Evolutionary conservation across 1,140 invertebrate species (phyloP).

Genomic region (Daktulosphaira vitifoliae): DNA sequence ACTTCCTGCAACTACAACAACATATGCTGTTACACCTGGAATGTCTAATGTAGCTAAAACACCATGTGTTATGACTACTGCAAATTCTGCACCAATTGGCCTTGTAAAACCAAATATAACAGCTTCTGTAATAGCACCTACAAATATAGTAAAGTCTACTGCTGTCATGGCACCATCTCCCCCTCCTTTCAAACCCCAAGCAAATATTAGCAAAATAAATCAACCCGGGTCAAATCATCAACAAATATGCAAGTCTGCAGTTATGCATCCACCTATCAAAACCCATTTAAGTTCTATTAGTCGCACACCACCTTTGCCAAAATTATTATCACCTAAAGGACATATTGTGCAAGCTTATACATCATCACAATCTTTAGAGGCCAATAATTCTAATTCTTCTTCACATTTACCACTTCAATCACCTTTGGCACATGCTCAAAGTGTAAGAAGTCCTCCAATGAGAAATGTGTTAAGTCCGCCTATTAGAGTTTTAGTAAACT

Average conservation of each 20-base stretch:
- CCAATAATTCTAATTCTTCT: neutral
- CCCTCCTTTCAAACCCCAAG: conserved; percentile 12
- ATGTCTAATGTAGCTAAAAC: conserved; percentile 28
- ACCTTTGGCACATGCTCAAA: neutral
- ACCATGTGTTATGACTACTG: conserved; percentile 18
- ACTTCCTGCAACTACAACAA: conserved; percentile 21
- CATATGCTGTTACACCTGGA: conserved; percentile 20
- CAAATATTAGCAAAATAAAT: neutral
- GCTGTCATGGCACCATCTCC: conserved; percentile 19
- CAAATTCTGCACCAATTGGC: conserved; percentile 16
- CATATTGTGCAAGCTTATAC: conserved; percentile 26
- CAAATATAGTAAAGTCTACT: conserved; percentile 25
- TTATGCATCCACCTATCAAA: conserved; percentile 21
- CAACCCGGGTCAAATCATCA: neutral
- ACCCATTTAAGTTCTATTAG: conserved; percentile 18
- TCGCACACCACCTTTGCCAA: conserved; percentile 20
- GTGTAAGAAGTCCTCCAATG: neutral
- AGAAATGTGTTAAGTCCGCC: neutral
- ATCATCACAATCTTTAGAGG: conserved; percentile 23
- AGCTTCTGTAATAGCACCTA: conserved; percentile 26
- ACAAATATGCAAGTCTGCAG: neutral
- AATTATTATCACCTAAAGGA: conserved; percentile 28
- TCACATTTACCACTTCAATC: neutral
- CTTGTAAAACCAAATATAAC: conserved; percentile 31
- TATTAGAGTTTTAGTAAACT: neutral